Evolutionary conservation across 2,797 vertebrate genomes (phyloP), one percentile per base, ranked within the genome.

Genomic region (Phrynocephalus forsythii): DNA sequence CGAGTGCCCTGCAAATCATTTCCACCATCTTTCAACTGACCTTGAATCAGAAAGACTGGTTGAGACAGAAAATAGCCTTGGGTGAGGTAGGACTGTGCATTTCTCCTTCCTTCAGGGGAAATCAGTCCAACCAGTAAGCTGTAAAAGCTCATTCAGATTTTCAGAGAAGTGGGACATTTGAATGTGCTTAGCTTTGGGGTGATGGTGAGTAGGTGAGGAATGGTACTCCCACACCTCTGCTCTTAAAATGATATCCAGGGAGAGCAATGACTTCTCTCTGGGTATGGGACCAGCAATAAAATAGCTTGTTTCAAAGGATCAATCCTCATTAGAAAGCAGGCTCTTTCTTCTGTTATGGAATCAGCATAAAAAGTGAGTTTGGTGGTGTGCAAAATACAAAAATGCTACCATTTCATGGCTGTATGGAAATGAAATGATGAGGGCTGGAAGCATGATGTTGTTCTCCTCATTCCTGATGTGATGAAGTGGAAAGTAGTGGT

Each of bases 271-370:
- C 90, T 22, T 50, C 30, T 87, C 66, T 68, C 2, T 22, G 4
- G 22, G 50, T 68, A 18, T 24, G 80, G 71, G 68, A 66, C 16
- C 52, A 22, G 89, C 79, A 90, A 5, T 7, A 91, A 92, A 92
- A 82, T 0, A 48, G 79, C 87, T 76, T 76, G 33, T 67, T 76
- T 15, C 7, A 0, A 30, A 72, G 28, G 48, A 77, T 77, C 44
- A 24, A 5, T 77, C 44, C 75, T 26, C 24, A 50, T 11, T 44
- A 52, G 50, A 50, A 78, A 15, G 28, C 44, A 78, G 48, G 7
- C 28, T 78, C 76, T 52, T 24, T 78, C 48, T 50, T 52, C 72
- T 73, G 33, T 75, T 16, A 20, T 20, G 72, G 6, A 75, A 52
- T 28, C 15, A 79, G 24, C 9, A 48, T 8, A 78, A 9, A 78